Percentiles rank a stretch among this genome's conserved stretches.
Conservation (phyloP, 2,888 invertebrate species). For the Caenorhabditis sp. region DNA sequence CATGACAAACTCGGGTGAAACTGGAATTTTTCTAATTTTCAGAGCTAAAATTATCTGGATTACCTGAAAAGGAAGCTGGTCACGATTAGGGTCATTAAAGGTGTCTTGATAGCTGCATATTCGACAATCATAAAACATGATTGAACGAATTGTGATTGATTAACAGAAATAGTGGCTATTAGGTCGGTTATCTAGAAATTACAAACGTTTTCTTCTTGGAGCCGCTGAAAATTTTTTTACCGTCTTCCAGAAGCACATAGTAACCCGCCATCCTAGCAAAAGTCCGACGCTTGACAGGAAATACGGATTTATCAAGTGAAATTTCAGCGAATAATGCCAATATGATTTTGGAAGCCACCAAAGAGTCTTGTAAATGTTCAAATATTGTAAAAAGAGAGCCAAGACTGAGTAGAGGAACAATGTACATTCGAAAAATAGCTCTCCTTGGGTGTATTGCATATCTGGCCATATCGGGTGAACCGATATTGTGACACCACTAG, state of each 20-base stretch:
- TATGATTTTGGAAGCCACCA: slow-evolving; percentile 97
- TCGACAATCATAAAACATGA: slow-evolving; percentile 46
- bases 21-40: slow-evolving; percentile 74
- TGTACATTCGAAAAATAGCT: slow-evolving; percentile 84
- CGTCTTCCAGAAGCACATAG: slow-evolving; percentile 76
- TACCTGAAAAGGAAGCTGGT: slow-evolving; percentile 66
- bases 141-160: slow-evolving; percentile 41
- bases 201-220: neutral
- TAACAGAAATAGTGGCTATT: slow-evolving; percentile 40
- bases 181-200: slow-evolving; percentile 52
- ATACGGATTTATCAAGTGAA: slow-evolving; percentile 89
- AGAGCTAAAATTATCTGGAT: slow-evolving; percentile 23
- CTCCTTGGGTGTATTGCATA: slow-evolving; percentile 74
- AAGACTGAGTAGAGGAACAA: slow-evolving; percentile 83
- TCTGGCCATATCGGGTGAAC: slow-evolving; percentile 58
- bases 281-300: slow-evolving; percentile 85
- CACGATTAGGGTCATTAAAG: slow-evolving; percentile 63
- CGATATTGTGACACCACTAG: slow-evolving; percentile 45
- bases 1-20: slow-evolving; percentile 77
- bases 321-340: slow-evolving; percentile 88
- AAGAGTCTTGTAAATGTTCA: slow-evolving; percentile 91
- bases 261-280: slow-evolving; percentile 82
- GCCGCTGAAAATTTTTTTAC: slow-evolving; percentile 59
- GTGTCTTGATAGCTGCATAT: slow-evolving; percentile 66
- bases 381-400: slow-evolving; percentile 84